A percentile compares a stretch with the other conserved stretches of the same genome.
These are phyloP conservation scores for Fragum fragum DNA, from an alignment of 2,888 invertebrate genomes.

Conservation along the genomic window DNA sequence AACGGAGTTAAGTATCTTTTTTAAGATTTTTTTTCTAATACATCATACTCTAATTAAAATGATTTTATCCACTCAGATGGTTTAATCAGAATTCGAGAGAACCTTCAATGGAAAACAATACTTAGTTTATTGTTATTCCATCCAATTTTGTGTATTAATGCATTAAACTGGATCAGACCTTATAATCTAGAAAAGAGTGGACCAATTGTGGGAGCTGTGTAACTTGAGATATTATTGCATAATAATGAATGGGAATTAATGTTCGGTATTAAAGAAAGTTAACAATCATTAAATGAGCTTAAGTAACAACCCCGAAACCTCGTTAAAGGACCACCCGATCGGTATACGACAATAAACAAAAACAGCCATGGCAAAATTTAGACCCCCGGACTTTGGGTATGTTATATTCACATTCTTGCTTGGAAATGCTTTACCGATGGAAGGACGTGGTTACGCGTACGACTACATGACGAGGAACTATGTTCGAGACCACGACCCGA, in stretches of 20 bases:
- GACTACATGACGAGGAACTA: slow-evolving; percentile 50
- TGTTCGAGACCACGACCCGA: slow-evolving; percentile 51
- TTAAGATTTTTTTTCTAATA: no score
- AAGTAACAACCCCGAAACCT: not conserved
- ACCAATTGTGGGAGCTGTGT: not conserved
- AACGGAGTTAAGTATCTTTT: no score
- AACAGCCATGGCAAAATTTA: not conserved
- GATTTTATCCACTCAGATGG: no score
- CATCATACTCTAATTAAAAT: no score
- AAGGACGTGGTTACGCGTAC: slow-evolving; percentile 36
- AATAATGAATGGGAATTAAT: slow-evolving; percentile 11
- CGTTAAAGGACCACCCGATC: not conserved
- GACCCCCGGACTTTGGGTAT: not conserved
- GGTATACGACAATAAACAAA: not conserved
- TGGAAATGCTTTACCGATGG: not conserved
- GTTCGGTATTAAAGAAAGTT: not conserved
- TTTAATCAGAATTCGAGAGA: no score
- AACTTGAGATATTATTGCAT: slow-evolving; percentile 15
- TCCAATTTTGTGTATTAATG: not conserved
- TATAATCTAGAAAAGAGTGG: not conserved
- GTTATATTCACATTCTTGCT: not conserved
- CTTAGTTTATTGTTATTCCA: not conserved
- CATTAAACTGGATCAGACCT: not conserved
- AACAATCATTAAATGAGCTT: not conserved
- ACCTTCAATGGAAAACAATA: no score